Conservation (phyloP, 1,140 invertebrate species). For the Eufriesea mexicana region DNA sequence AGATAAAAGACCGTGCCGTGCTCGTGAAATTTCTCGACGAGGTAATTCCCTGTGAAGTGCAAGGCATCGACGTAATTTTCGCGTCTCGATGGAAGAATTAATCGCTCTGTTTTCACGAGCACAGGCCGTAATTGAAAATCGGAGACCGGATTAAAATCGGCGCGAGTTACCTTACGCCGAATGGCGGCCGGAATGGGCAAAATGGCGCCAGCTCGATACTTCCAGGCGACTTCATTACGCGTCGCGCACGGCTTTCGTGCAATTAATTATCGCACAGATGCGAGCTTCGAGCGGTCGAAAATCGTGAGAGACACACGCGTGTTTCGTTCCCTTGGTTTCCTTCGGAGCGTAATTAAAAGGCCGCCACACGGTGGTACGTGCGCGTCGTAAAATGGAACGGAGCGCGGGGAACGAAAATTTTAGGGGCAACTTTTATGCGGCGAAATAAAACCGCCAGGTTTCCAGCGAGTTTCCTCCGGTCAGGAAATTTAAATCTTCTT, state of each 20-base stretch:
- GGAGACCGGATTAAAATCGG: neutral
- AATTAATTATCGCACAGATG: conserved; percentile 12
- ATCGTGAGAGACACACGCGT: too few species aligned
- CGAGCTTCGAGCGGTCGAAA: neutral
- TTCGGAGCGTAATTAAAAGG: conserved; percentile 56
- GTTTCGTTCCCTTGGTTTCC: conserved; percentile 18
- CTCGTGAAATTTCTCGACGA: too few species aligned
- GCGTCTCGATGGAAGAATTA: too few species aligned
- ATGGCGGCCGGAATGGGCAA: neutral
- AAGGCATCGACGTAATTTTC: too few species aligned
- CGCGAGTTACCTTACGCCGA: neutral
- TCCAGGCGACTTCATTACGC: neutral
- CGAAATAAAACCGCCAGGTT: conserved; percentile 61
- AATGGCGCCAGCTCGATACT: neutral
- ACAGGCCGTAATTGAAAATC: neutral
- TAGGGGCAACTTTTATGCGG: conserved; percentile 43
- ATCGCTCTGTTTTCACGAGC: too few species aligned
- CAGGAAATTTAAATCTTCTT: conserved; percentile 66
- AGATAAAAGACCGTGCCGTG: too few species aligned
- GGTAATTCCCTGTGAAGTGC: too few species aligned
- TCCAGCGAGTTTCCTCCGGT: conserved; percentile 49
- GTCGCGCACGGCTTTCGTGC: neutral
- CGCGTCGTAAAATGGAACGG: conserved; percentile 58
- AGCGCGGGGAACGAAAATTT: conserved; percentile 13
- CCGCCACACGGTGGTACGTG: conserved; percentile 31